Evolutionary conservation across 2,888 invertebrate genomes (phyloP).

Genomic region (Labia minor): DNA sequence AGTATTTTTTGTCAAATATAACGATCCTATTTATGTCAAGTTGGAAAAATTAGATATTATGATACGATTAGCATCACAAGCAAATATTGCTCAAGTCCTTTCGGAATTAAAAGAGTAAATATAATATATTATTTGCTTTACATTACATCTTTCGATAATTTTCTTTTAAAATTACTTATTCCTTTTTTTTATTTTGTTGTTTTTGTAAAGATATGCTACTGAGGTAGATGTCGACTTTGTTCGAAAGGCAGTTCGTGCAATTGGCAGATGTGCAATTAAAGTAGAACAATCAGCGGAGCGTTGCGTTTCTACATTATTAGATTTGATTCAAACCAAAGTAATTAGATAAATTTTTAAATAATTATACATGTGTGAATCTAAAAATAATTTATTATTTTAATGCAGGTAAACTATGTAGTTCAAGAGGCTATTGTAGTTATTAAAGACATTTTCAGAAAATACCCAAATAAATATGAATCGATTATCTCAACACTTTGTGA

Average conservation of each 20-base stretch:
- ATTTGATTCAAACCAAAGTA: constrained; percentile 97
- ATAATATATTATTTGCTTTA: too few species aligned
- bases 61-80: constrained; percentile 95
- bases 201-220: constrained; percentile 62
- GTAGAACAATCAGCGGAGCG: constrained; percentile 95
- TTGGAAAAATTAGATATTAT: constrained; percentile 97
- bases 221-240: constrained; percentile 99
- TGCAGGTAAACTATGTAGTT: constrained; percentile 86
- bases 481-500: constrained; percentile 98
- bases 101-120: constrained; percentile 87
- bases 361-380: neutral
- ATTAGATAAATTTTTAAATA: constrained; percentile 18
- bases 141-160: neutral
- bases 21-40: constrained; percentile 99
- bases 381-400: constrained; percentile 17
- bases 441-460: constrained; percentile 93
- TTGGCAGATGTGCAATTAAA: constrained; percentile 97
- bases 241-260: constrained; percentile 94
- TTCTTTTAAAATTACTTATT: neutral
- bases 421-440: constrained; percentile 99
- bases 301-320: constrained; percentile 93
- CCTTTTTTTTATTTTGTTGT: neutral
- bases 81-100: constrained; percentile 94
- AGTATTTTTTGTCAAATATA: constrained; percentile 99
- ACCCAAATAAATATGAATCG: constrained; percentile 99